phyloP scores from a whole-genome alignment of 2,888 invertebrate genomes.

The Masnerella sp. region DNA sequence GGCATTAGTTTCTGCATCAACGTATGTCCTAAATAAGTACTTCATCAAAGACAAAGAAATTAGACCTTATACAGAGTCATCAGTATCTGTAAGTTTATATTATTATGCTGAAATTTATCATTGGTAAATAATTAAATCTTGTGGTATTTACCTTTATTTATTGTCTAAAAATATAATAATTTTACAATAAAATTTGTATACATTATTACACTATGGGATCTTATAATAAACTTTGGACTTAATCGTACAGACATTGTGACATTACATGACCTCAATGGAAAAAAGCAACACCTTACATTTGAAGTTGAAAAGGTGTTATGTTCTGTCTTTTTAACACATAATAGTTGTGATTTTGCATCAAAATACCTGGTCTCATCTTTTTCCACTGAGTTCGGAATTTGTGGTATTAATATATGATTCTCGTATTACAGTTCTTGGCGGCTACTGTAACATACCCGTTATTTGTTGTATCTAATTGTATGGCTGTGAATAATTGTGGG shows the following conservation, averaged over 20 bases:
- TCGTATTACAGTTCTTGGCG: conserved; percentile 83
- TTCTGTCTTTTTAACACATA: too few species aligned
- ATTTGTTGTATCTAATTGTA: conserved; percentile 93
- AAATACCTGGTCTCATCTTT: too few species aligned
- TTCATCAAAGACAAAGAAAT: conserved; percentile 85
- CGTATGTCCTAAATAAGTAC: conserved; percentile 89
- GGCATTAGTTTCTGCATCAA: conserved; percentile 86
- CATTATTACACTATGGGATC: conserved; percentile 36
- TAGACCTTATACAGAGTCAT: conserved; percentile 79
- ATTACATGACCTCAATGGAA: too few species aligned
- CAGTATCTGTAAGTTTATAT: conserved; percentile 80
- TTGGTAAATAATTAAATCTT: neutral
- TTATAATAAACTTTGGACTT: conserved; percentile 33
- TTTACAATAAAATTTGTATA: conserved; percentile 49
- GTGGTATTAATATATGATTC: conserved; percentile 42
- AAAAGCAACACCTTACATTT: too few species aligned
- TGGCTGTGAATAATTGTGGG: conserved; percentile 90
- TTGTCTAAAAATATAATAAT: conserved; percentile 60
- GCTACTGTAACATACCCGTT: conserved; percentile 94
- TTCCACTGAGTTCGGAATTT: too few species aligned
- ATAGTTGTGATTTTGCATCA: too few species aligned
- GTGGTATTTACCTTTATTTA: conserved; percentile 47
- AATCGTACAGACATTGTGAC: conserved; percentile 22
- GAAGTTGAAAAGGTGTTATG: too few species aligned
- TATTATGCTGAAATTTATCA: conserved; percentile 17